Evolutionary conservation across 2,113 vertebrate species (phyloP).

Genomic region (Stigmatopora nigra): DNA sequence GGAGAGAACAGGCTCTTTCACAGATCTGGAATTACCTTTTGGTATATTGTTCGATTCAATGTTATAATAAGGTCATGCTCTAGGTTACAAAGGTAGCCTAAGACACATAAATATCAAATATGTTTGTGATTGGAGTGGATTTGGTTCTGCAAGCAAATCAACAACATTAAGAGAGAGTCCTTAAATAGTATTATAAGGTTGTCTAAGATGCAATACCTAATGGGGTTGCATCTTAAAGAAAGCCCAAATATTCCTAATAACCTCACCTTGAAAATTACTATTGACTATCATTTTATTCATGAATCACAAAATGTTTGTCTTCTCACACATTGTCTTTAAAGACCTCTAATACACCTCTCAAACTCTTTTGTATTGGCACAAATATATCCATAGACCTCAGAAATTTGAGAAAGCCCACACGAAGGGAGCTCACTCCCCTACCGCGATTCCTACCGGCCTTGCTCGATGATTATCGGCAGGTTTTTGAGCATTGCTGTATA

Average conservation of each 20-base stretch:
- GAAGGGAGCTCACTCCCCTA: slow-evolving; percentile 50
- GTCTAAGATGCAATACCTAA: no score
- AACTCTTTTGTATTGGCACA: slow-evolving; percentile 36
- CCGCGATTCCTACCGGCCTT: slow-evolving; percentile 43
- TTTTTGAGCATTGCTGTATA: slow-evolving; percentile 48
- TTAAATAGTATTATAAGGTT: no score
- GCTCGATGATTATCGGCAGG: slow-evolving; percentile 49
- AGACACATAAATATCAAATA: no score
- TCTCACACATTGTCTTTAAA: slow-evolving; percentile 15
- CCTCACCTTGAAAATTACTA: neutral
- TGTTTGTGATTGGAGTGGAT: no score
- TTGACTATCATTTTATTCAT: neutral
- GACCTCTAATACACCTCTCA: slow-evolving; percentile 11
- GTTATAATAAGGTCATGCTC: no score
- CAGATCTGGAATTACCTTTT: no score
- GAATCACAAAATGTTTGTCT: slow-evolving; percentile 1
- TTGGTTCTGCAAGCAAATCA: no score
- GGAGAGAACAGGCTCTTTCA: no score
- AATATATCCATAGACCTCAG: slow-evolving; percentile 55
- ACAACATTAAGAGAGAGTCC: no score
- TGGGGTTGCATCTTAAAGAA: no score
- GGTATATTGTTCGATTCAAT: no score
- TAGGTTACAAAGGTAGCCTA: no score
- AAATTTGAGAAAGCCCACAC: slow-evolving; percentile 52
- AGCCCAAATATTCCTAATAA: neutral